Percentiles rank a stretch among this genome's conserved stretches.
These are phyloP conservation scores for Scaptomyza polygonia DNA, from an alignment of 2,888 invertebrate species.

Conservation along the genomic window DNA sequence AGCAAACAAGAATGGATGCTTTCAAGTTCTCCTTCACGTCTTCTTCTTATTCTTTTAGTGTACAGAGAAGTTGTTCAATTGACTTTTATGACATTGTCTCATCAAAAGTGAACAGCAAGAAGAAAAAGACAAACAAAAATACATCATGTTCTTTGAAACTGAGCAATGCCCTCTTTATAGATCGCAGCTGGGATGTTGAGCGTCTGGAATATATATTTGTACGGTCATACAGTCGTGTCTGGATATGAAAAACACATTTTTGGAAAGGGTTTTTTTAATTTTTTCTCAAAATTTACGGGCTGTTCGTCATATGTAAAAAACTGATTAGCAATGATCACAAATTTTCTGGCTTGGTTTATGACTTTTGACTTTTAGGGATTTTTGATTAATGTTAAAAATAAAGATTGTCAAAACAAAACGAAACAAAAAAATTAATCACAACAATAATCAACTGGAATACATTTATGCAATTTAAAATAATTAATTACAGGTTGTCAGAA, in stretches of 20 bases:
- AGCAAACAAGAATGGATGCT: neutral
- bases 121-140: conserved; percentile 7
- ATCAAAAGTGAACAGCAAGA: conserved; percentile 21
- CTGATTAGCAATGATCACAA: too few relatives aligned
- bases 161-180: conserved; percentile 35
- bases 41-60: neutral
- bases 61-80: conserved; percentile 40
- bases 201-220: neutral
- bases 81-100: conserved; percentile 60
- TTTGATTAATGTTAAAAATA: too few relatives aligned
- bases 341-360: too few relatives aligned
- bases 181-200: conserved; percentile 7
- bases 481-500: too few relatives aligned
- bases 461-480: too few relatives aligned
- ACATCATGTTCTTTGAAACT: conserved; percentile 14
- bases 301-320: too few relatives aligned
- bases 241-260: neutral
- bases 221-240: neutral
- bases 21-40: neutral
- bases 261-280: too few relatives aligned
- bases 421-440: too few relatives aligned
- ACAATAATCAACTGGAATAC: too few relatives aligned
- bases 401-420: too few relatives aligned
- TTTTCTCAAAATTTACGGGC: too few relatives aligned
- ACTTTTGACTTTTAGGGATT: too few relatives aligned